phyloP scores from a whole-genome alignment of 2,888 invertebrate genomes.

The Clivina fossor region DNA sequence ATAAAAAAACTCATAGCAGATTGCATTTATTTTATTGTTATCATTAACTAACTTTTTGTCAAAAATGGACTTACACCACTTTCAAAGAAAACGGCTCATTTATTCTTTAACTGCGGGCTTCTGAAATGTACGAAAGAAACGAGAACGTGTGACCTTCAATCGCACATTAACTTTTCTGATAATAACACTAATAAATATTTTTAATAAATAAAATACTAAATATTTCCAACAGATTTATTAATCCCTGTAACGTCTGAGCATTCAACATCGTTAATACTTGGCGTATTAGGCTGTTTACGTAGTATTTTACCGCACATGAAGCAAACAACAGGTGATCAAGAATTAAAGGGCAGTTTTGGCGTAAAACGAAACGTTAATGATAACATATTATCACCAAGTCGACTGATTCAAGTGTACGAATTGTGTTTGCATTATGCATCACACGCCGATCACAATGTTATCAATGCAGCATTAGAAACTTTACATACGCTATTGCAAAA shows the following conservation, averaged over 20 bases:
- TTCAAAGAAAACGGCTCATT: too few species aligned
- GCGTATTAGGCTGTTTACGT: constrained; percentile 67
- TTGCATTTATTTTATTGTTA: too few species aligned
- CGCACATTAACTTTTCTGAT: too few species aligned
- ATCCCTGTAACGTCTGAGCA: constrained; percentile 50
- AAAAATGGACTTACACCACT: too few species aligned
- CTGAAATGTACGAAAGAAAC: too few species aligned
- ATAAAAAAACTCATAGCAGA: too few species aligned
- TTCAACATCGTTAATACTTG: constrained; percentile 60
- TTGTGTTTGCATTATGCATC: constrained; percentile 71
- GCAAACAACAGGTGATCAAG: constrained; percentile 41
- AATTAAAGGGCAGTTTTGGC: constrained; percentile 48
- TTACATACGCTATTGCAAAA: constrained; percentile 64
- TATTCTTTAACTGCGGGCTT: too few species aligned
- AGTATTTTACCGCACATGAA: constrained; percentile 62
- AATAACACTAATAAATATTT: too few species aligned
- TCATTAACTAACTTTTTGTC: too few species aligned
- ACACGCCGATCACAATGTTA: constrained; percentile 81
- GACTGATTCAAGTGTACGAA: constrained; percentile 62
- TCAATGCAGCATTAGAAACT: constrained; percentile 83
- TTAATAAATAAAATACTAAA: too few species aligned
- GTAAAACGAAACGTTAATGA: constrained; percentile 45
- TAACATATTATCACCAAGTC: constrained; percentile 47
- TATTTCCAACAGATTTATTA: constrained; percentile 45
- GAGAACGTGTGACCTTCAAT: too few species aligned